Evolutionary conservation across 2,888 invertebrate species (phyloP).

Genomic region (Agrochola litura): DNA sequence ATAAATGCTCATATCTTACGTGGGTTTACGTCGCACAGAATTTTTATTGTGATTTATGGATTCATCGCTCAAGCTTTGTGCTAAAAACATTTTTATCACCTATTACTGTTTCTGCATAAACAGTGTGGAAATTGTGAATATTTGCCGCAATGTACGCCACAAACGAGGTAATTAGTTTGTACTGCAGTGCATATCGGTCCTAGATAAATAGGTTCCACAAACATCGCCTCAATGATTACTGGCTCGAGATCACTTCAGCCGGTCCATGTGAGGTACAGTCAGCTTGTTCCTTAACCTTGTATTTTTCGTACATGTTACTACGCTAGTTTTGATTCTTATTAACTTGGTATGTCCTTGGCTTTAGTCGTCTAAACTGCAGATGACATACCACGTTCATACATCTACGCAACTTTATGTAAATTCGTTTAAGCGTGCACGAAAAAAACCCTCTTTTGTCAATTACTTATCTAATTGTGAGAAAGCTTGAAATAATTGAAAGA

Average conservation of each 20-base stretch:
- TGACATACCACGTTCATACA: neutral
- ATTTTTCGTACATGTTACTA: neutral
- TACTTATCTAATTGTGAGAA: too few relatives aligned
- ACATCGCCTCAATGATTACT: slow-evolving; percentile 76
- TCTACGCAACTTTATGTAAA: slow-evolving; percentile 25
- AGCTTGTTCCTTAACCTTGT: slow-evolving; percentile 18
- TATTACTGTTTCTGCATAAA: slow-evolving; percentile 51
- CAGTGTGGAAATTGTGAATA: slow-evolving; percentile 56
- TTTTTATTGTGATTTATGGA: slow-evolving; percentile 57
- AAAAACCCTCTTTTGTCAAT: too few relatives aligned
- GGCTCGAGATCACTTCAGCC: slow-evolving; percentile 66
- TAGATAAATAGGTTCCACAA: slow-evolving; percentile 80
- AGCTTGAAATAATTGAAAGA: too few relatives aligned
- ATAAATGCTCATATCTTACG: slow-evolving; percentile 55
- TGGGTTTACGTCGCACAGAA: slow-evolving; percentile 41
- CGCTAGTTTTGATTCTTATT: slow-evolving; percentile 5
- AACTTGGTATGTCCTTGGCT: neutral
- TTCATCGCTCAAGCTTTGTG: slow-evolving; percentile 32
- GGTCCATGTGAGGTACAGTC: slow-evolving; percentile 37
- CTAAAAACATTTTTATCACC: slow-evolving; percentile 37
- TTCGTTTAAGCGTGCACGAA: neutral
- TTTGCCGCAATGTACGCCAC: slow-evolving; percentile 34
- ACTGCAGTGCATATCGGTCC: slow-evolving; percentile 65
- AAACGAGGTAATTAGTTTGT: slow-evolving; percentile 62
- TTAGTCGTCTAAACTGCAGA: slow-evolving; percentile 1